These are phyloP conservation scores for Clarias pachynema DNA, from an alignment of 2,797 vertebrate species.

Conservation along the genomic window DNA sequence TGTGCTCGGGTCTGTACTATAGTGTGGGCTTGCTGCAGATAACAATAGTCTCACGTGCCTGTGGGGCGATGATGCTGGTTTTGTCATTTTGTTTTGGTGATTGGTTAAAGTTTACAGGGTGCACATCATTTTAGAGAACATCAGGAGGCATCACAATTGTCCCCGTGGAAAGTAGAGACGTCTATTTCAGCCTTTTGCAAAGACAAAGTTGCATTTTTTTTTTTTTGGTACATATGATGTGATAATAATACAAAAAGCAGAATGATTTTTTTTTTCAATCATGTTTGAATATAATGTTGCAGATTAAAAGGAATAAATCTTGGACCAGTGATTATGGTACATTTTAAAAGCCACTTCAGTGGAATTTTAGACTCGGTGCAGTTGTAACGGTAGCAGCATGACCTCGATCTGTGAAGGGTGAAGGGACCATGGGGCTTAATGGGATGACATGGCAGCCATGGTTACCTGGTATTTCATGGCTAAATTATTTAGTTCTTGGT, in stretches of 20 bases:
- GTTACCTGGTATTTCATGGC: conserved; percentile 28
- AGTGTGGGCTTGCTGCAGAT: conserved; percentile 16
- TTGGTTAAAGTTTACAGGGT: neutral
- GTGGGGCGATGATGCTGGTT: neutral
- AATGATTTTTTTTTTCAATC: neutral
- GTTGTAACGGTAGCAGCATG: conserved; percentile 46
- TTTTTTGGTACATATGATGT: neutral
- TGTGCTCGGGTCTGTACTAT: neutral
- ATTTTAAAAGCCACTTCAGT: neutral
- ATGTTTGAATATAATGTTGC: neutral
- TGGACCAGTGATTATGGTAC: neutral
- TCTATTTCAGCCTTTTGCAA: neutral
- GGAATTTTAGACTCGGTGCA: conserved; percentile 47
- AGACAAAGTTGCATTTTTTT: neutral
- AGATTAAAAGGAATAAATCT: neutral
- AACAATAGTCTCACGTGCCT: conserved; percentile 24
- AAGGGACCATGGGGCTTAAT: conserved; percentile 38
- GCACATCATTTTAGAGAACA: neutral
- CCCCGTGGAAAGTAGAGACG: neutral
- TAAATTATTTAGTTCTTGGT: conserved; percentile 57
- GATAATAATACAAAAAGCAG: neutral
- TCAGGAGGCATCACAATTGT: neutral
- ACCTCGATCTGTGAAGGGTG: conserved; percentile 35
- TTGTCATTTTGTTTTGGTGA: neutral
- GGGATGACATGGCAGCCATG: conserved; percentile 24